Percentiles rank a stretch among this genome's conserved stretches.
phyloP scores from a whole-genome alignment of 2,888 invertebrate genomes.

The Andrena dorsata region DNA sequence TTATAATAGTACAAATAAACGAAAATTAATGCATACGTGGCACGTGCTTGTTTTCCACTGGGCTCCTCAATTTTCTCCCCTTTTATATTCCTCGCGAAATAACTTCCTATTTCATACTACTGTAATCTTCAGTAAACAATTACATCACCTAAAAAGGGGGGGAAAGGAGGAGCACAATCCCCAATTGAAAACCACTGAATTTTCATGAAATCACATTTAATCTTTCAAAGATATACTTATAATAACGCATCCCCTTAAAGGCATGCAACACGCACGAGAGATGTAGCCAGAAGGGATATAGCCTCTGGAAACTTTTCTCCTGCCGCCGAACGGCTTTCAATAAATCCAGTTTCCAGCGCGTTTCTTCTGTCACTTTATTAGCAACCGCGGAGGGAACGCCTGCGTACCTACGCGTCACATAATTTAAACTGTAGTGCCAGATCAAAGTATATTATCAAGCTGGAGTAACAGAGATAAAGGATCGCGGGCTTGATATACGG shows the following conservation, averaged over 20 bases:
- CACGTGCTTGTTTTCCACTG: too few species aligned
- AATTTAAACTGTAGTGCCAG: slow-evolving; percentile 10
- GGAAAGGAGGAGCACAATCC: too few species aligned
- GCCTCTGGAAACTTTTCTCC: not conserved
- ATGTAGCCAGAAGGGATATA: slow-evolving; percentile 9
- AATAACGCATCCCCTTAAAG: not conserved
- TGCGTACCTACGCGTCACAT: not conserved
- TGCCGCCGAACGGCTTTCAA: not conserved
- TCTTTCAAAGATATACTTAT: not conserved
- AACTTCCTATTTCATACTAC: too few species aligned
- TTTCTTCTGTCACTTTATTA: slow-evolving; percentile 33
- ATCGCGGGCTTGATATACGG: not conserved
- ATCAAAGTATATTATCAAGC: slow-evolving; percentile 2
- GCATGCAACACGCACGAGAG: not conserved
- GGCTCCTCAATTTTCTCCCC: too few species aligned
- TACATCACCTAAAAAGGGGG: too few species aligned
- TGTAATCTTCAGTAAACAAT: too few species aligned
- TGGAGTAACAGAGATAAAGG: not conserved
- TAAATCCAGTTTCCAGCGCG: slow-evolving; percentile 26
- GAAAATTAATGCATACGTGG: too few species aligned
- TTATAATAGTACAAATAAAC: too few species aligned
- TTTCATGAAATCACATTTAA: not conserved
- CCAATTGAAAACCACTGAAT: too few species aligned
- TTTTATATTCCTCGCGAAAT: too few species aligned
- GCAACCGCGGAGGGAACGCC: not conserved